phyloP scores from a whole-genome alignment of 2,888 invertebrate species.

The Ganaspis brasiliensis region DNA sequence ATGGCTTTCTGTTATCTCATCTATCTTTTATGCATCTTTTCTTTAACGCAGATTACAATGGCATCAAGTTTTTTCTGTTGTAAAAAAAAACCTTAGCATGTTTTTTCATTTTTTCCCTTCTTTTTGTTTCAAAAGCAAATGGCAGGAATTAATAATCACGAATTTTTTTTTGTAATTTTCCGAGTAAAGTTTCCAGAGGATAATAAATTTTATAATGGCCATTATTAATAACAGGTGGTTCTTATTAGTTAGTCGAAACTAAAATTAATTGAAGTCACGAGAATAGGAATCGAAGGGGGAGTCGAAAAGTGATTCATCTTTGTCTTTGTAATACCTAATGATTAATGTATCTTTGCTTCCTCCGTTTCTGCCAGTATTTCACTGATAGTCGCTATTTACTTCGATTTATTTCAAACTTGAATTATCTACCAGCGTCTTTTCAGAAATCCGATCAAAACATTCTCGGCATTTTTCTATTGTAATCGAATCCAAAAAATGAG shows the following conservation, averaged over 20 bases:
- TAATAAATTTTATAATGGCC: neutral
- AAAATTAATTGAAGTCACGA: conserved; percentile 28
- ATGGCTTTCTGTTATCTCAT: conserved; percentile 21
- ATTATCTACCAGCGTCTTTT: neutral
- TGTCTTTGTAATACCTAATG: conserved; percentile 57
- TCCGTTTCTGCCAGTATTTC: conserved; percentile 2
- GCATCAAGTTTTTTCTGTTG: neutral
- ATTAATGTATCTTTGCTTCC: conserved; percentile 54
- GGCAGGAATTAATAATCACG: neutral
- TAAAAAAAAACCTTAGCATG: neutral
- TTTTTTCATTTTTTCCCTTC: neutral
- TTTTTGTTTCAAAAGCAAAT: conserved; percentile 1
- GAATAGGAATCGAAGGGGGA: conserved; percentile 22
- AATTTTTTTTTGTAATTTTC: neutral
- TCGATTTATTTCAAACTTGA: neutral
- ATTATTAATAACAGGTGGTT: conserved; percentile 22
- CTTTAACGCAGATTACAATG: conserved; percentile 20
- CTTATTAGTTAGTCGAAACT: conserved; percentile 1
- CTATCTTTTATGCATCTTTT: conserved; percentile 12
- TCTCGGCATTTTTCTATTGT: neutral
- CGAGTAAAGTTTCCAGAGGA: neutral
- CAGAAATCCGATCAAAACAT: neutral
- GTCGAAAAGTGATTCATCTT: conserved; percentile 58
- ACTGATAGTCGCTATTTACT: conserved; percentile 16
- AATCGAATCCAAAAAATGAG: too few relatives aligned